phyloP scores from a whole-genome alignment of 30 jellyfish, hydroid and myxozoan species.

The Aurelia aurita region DNA sequence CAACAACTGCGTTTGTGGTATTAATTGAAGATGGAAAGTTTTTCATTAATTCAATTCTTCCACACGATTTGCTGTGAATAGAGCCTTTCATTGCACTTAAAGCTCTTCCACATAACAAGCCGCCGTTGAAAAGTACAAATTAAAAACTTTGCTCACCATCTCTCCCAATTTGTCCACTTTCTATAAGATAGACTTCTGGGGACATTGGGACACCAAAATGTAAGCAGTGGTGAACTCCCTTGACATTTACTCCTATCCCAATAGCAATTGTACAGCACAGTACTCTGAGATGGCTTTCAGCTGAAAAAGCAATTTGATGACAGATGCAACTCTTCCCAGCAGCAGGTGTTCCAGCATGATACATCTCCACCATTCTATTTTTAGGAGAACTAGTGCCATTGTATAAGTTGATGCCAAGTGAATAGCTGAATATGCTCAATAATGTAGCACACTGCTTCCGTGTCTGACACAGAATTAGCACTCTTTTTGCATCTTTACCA shows the following conservation, averaged over 20 bases:
- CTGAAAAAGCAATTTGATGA: slow-evolving; percentile 7
- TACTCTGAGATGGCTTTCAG: background rate
- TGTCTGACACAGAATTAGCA: no score
- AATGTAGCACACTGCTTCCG: no score
- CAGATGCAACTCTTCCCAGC: background rate
- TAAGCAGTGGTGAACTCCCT: background rate
- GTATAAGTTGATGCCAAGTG: no score
- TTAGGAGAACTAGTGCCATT: background rate
- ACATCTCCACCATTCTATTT: slow-evolving; percentile 32
- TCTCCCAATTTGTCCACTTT: slow-evolving; percentile 18
- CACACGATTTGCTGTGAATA: background rate
- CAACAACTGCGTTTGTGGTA: no score
- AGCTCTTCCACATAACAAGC: background rate
- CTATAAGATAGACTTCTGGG: background rate
- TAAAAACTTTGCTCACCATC: background rate
- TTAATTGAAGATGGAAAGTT: no score
- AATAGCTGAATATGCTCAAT: no score
- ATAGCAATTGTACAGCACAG: slow-evolving; percentile 9
- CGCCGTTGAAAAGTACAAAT: background rate
- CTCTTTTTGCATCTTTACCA: no score
- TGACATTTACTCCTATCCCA: slow-evolving; percentile 19
- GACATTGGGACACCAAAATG: slow-evolving; percentile 1
- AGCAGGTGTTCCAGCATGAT: slow-evolving; percentile 39
- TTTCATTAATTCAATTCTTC: slow-evolving; percentile 1
- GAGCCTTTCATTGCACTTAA: background rate